Percentiles rank a stretch among this genome's conserved stretches.
Conservation (phyloP, 2,113 vertebrate genomes). For the Synchiropus splendidus region DNA sequence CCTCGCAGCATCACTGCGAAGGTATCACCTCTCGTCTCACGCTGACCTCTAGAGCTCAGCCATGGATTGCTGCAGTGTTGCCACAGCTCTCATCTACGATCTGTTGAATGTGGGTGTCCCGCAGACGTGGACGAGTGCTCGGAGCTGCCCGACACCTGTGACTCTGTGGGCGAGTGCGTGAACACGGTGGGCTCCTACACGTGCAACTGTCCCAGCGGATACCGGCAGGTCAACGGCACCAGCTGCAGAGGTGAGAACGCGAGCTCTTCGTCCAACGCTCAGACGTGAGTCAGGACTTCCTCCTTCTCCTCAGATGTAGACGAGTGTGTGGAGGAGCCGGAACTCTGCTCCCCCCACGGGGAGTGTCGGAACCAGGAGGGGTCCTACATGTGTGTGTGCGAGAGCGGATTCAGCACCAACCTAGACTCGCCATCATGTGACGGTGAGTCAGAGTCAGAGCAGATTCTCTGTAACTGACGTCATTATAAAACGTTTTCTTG, state of each 20-base stretch:
- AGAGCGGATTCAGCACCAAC: conserved; percentile 75
- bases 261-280: not conserved
- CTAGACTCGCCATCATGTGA: conserved; percentile 69
- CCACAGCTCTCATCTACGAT: too few relatives aligned
- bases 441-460: conserved; percentile 62
- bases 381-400: conserved; percentile 81
- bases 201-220: conserved; percentile 80
- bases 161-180: conserved; percentile 72
- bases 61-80: too few relatives aligned
- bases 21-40: conserved; percentile 66
- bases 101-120: too few relatives aligned
- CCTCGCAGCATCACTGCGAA: conserved; percentile 78
- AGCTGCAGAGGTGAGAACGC: conserved; percentile 76
- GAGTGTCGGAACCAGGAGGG: conserved; percentile 85
- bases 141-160: conserved; percentile 68
- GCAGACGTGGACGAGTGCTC: conserved; percentile 90
- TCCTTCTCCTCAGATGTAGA: conserved; percentile 74
- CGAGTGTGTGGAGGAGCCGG: conserved; percentile 75
- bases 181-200: conserved; percentile 87
- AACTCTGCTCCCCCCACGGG: conserved; percentile 75
- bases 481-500: too few relatives aligned
- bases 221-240: conserved; percentile 69
- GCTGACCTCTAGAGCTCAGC: too few relatives aligned
- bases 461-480: too few relatives aligned
- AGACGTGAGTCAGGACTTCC: not conserved